Base-by-base conservation (phyloP, 2,113 vertebrate genomes). In the Felis chaus region DNA sequence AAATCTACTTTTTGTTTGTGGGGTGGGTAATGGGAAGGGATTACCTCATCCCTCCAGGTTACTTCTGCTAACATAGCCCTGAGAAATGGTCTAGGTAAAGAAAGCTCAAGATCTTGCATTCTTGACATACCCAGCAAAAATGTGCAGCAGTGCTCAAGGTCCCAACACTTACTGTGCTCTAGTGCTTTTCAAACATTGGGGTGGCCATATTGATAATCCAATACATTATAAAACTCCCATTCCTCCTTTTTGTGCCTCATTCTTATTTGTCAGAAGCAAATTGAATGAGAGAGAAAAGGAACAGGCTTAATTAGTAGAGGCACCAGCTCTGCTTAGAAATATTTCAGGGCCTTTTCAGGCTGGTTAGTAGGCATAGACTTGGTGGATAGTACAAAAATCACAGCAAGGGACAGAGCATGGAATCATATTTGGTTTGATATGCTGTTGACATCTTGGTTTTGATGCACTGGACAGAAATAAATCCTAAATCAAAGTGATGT, bases 261-360 rank as follows among this genome's bases (percentile, higher is more conserved):
- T 57, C 36, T 12, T 85, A 29, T 53, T 92, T 79, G 27, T 76
- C 48, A 86, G 45, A 97, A 69, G 36, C 14, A 97, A 91, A 96
- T 16, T 83, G 45, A 91, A 23, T 71, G 41, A 55, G 74, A 86
- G 76, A 94, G 48, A 61, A 83, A 36, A 68, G 53, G 31, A 29
- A 90, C 41, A 68, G 6, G 3, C 7, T 65, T 39, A 66, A 4
- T 50, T 65, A n/a, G 1, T 57, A 89, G n/a, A 41, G 31, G 39
- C 5, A 81, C 9, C 39, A 68, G 2, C 36, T 80, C 29, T 93
- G 55, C 29, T 63, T 88, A 80, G 63, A 81, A 91, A 55, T 80
- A 68, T 68, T 93, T 74, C 48, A 39, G 78, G 55, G 29, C 1
- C 6, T 94, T 94, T 89, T 69, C 10, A 86, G 55, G 84, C 1